phyloP scores from a whole-genome alignment of 2,888 invertebrate species.

The Synergus laeviventris region DNA sequence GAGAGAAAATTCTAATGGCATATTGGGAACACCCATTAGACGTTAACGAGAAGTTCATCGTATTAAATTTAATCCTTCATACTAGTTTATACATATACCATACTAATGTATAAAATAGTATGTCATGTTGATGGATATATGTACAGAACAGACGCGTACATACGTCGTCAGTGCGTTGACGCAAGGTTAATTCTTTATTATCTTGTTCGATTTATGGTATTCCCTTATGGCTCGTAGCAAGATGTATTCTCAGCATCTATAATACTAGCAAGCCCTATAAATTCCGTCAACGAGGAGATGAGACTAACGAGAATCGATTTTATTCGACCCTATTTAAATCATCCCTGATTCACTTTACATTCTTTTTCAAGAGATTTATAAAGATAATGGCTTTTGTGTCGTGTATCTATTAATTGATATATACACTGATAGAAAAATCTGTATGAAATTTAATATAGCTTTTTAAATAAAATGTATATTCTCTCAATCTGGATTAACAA shows the following conservation, averaged over 20 bases:
- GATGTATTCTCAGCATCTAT: not conserved
- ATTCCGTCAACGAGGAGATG: conserved; percentile 12
- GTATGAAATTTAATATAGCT: no score
- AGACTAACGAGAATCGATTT: conserved; percentile 33
- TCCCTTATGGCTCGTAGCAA: not conserved
- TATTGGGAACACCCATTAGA: conserved; percentile 21
- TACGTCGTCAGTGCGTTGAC: not conserved
- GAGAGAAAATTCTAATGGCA: conserved; percentile 29
- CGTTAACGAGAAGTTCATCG: not conserved
- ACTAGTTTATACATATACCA: not conserved
- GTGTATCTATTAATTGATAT: no score
- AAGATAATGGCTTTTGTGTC: no score
- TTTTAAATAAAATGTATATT: no score
- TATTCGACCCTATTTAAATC: not conserved
- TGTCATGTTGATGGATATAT: not conserved
- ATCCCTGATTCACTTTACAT: not conserved
- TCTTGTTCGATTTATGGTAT: conserved; percentile 30
- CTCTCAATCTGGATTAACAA: no score
- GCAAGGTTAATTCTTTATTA: conserved; percentile 38
- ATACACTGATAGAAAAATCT: no score
- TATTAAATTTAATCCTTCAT: conserved; percentile 11
- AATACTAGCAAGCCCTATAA: conserved; percentile 37
- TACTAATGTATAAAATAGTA: not conserved
- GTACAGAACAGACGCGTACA: not conserved
- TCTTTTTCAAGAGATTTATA: no score